phyloP scores from a whole-genome alignment of 2,113 vertebrate genomes.

The Urocolius indicus region DNA sequence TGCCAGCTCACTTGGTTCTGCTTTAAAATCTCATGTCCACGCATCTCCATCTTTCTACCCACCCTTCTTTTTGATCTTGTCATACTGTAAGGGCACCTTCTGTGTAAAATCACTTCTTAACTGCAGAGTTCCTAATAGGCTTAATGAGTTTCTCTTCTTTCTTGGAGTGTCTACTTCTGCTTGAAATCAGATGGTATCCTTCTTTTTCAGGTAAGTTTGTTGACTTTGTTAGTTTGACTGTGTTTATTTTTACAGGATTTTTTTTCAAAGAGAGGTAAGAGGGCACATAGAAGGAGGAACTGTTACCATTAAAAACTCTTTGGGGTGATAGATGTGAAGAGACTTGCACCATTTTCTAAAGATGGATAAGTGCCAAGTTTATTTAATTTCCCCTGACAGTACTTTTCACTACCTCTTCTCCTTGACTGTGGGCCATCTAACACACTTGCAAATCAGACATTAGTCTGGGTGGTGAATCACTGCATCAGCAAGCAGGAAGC shows the following conservation, averaged over 20 bases:
- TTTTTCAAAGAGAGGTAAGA: neutral
- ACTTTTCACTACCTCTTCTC: slow-evolving; percentile 9
- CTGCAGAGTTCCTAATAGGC: neutral
- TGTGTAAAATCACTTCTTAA: neutral
- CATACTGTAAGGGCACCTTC: neutral
- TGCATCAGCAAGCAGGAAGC: neutral
- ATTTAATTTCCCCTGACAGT: neutral
- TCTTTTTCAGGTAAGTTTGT: neutral
- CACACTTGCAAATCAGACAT: neutral
- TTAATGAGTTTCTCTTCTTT: neutral
- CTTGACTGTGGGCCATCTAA: neutral
- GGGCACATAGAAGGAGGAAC: neutral
- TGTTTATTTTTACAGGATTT: neutral
- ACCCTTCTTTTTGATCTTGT: neutral
- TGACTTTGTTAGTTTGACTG: neutral
- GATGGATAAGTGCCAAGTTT: neutral
- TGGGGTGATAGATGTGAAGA: neutral
- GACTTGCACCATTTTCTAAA: neutral
- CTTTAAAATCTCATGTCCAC: neutral
- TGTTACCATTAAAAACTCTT: neutral
- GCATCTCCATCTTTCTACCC: neutral
- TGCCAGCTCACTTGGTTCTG: neutral
- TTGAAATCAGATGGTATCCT: neutral
- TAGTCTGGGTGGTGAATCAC: neutral
- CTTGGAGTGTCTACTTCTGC: neutral